phyloP scores from a whole-genome alignment of 2,113 vertebrate species.

The Sylvietta virens region DNA sequence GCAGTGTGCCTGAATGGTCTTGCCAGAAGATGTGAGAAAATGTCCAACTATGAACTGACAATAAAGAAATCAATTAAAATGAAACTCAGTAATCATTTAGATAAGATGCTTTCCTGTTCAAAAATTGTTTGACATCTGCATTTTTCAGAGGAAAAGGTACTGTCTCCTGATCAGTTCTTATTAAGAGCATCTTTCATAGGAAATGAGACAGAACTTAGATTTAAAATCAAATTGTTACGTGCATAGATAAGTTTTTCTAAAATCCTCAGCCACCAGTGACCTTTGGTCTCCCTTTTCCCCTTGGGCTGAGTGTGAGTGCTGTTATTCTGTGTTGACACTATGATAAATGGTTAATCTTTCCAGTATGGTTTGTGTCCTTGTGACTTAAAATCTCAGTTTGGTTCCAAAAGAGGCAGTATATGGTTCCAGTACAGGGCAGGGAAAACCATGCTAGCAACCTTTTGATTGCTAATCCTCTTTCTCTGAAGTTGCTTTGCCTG shows the following conservation, averaged over 20 bases:
- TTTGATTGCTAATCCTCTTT: not conserved
- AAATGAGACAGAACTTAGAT: not conserved
- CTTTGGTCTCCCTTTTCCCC: not conserved
- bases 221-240: not conserved
- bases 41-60: not conserved
- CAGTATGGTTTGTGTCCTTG: not conserved
- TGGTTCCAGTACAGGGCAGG: not conserved
- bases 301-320: not conserved
- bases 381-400: not conserved
- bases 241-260: not conserved
- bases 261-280: not conserved
- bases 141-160: not conserved
- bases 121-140: not conserved
- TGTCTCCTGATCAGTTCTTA: not conserved
- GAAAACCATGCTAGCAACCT: not conserved
- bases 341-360: not conserved
- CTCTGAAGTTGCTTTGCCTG: not conserved
- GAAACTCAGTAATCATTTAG: not conserved
- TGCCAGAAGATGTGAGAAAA: not conserved
- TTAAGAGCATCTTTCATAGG: not conserved
- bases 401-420: not conserved
- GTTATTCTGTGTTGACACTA: not conserved
- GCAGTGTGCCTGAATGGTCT: not conserved
- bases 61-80: not conserved
- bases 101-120: not conserved